phyloP scores from a whole-genome alignment of 2,113 vertebrate species.

The Dasyornis broadbenti region DNA sequence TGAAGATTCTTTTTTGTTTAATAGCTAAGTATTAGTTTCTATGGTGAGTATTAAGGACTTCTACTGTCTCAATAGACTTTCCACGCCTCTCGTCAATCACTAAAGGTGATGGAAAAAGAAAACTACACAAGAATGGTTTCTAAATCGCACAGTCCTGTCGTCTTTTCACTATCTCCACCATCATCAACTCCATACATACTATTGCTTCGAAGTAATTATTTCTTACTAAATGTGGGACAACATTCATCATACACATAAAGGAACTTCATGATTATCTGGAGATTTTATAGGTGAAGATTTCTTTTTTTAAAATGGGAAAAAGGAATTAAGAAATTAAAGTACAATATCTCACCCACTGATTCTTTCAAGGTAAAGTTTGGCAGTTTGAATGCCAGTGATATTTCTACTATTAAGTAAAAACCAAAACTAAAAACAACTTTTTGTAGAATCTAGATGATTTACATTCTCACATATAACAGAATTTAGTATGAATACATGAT shows the following conservation, averaged over 20 bases:
- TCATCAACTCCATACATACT: background rate
- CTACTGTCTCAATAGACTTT: background rate
- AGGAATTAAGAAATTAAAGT: background rate
- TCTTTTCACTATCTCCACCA: background rate
- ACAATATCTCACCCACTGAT: background rate
- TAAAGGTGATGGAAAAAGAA: constrained; percentile 5
- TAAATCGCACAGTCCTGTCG: background rate
- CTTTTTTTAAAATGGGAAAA: background rate
- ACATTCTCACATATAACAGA: background rate
- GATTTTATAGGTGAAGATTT: background rate
- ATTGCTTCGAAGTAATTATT: background rate
- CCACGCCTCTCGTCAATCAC: background rate
- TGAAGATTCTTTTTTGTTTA: background rate
- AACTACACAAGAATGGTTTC: background rate
- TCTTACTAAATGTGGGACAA: background rate
- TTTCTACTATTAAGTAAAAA: background rate
- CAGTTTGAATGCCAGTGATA: background rate
- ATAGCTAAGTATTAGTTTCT: background rate
- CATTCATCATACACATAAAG: background rate
- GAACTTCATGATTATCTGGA: background rate
- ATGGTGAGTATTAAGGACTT: background rate
- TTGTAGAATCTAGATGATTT: background rate
- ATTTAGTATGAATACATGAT: background rate
- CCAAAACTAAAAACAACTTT: background rate
- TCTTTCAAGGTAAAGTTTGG: background rate